A percentile compares a stretch with the other conserved stretches of the same genome.
Conservation (phyloP, 1,140 invertebrate species). For the Pseudomyrmex cubaensis region DNA sequence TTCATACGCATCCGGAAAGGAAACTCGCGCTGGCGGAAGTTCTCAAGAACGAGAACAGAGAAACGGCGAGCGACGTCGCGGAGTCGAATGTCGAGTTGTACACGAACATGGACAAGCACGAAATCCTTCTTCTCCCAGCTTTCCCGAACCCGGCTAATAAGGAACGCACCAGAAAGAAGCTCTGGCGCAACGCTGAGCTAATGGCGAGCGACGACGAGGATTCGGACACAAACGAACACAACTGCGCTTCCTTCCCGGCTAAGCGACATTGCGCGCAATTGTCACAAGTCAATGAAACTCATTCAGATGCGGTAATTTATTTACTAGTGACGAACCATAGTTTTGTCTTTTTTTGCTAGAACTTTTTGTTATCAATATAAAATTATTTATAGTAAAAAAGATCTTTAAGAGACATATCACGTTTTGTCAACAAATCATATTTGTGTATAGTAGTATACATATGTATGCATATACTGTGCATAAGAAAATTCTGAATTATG, state of each 20-base stretch:
- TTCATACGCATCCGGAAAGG: background rate
- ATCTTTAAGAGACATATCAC: background rate
- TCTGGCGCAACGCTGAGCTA: constrained; percentile 64
- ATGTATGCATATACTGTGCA: background rate
- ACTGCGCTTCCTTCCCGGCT: constrained; percentile 75
- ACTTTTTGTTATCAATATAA: background rate
- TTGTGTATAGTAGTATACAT: background rate
- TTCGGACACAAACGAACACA: constrained; percentile 79
- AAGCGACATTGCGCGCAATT: constrained; percentile 77
- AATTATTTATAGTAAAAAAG: no score
- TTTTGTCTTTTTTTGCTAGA: background rate
- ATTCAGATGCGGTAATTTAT: constrained; percentile 74
- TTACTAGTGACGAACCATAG: background rate
- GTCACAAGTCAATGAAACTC: constrained; percentile 59
- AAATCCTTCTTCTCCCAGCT: constrained; percentile 28
- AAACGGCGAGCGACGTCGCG: constrained; percentile 2
- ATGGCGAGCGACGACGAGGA: constrained; percentile 83
- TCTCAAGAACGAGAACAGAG: background rate
- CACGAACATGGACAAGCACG: constrained; percentile 20
- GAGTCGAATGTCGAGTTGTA: constrained; percentile 27
- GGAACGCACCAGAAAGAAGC: constrained; percentile 42
- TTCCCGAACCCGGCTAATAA: background rate
- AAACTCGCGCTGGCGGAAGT: constrained; percentile 25
- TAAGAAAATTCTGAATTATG: background rate
- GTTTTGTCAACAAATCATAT: background rate